phyloP scores from a whole-genome alignment of 2,797 vertebrate genomes.

The Rhincodon typus region DNA sequence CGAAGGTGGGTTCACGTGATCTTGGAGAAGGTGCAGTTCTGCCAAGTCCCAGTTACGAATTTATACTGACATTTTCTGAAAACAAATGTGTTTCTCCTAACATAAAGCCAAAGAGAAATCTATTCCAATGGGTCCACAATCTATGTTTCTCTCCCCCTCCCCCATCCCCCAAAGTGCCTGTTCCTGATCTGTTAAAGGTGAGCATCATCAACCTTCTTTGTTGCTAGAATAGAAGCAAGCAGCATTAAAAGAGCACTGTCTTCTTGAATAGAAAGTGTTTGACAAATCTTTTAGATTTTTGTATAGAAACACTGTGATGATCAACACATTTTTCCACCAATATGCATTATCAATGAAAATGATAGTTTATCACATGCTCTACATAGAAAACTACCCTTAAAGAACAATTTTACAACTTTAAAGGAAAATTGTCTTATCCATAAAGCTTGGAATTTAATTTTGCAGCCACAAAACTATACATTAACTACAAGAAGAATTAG shows the following conservation, averaged over 20 bases:
- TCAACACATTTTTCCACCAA: background rate
- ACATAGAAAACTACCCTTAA: background rate
- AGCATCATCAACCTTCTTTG: background rate
- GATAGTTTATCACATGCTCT: background rate
- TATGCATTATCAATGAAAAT: background rate
- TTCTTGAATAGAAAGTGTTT: background rate
- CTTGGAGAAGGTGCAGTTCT: background rate
- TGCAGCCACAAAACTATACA: background rate
- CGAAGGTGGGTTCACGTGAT: conserved; percentile 42
- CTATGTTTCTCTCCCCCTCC: background rate
- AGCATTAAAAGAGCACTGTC: background rate
- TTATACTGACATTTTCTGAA: background rate
- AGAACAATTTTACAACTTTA: background rate
- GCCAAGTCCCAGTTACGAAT: background rate
- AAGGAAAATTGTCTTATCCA: background rate
- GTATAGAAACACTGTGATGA: background rate
- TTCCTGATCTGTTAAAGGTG: background rate
- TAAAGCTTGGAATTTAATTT: background rate
- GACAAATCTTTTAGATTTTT: background rate
- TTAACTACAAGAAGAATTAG: no score
- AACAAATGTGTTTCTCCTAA: background rate
- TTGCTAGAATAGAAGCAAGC: background rate
- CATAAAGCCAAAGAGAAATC: background rate
- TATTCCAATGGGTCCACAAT: background rate
- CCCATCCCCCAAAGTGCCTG: background rate